These are phyloP conservation scores for Thryonomys swinderianus DNA, from an alignment of 2,113 vertebrate species.

Conservation along the genomic window DNA sequence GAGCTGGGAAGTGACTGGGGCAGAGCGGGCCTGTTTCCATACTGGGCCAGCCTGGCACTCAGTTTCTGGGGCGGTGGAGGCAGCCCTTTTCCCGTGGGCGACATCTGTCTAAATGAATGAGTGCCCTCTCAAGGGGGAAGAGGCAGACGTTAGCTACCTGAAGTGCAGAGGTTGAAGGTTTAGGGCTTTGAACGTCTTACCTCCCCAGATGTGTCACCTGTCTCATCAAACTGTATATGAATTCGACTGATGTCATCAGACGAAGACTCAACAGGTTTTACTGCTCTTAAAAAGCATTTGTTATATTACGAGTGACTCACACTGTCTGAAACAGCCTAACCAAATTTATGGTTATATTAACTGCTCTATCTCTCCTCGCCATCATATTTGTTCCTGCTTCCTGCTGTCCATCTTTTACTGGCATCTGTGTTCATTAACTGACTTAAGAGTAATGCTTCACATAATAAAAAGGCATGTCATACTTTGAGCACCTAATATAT, in stretches of 20 bases:
- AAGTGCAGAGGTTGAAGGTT: not conserved
- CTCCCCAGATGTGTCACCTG: not conserved
- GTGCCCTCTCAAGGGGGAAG: not conserved
- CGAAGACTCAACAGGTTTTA: not conserved
- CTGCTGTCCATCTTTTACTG: not conserved
- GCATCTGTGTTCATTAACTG: not conserved
- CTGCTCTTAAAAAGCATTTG: not conserved
- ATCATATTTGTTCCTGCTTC: not conserved
- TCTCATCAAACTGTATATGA: not conserved
- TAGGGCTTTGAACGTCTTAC: not conserved
- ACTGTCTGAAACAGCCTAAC: not conserved
- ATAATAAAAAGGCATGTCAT: not conserved
- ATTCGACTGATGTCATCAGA: not conserved
- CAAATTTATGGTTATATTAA: not conserved
- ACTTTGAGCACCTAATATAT: not conserved
- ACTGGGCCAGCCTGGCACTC: not conserved
- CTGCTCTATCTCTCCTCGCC: not conserved
- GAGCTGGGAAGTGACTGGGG: not conserved
- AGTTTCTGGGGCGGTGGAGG: not conserved
- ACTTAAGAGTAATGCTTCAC: not conserved
- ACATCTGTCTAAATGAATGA: not conserved
- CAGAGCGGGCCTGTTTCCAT: no score
- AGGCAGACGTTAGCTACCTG: not conserved
- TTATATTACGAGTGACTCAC: not conserved
- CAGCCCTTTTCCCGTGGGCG: not conserved